Base-by-base conservation (phyloP, 2,113 vertebrate species). In the Laticauda colubrina region DNA sequence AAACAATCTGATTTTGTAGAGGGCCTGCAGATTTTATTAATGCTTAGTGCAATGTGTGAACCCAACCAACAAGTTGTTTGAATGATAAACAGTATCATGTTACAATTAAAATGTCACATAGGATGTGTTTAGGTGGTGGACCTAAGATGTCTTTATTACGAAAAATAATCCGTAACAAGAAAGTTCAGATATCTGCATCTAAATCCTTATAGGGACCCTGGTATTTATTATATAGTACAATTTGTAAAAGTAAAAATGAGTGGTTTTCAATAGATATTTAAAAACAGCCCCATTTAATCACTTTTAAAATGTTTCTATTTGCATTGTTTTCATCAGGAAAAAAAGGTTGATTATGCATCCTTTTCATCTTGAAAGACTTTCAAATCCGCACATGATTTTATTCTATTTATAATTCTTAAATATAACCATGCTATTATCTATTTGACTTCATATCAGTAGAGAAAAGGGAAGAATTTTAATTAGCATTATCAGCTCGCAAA, bases 361-460 rank as follows among this genome's bases (percentile, higher is more conserved):
- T 15, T 14, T 81, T 9, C 6, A 61, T 29, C 26, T 61, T 15
- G 34, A 94, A 64, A 94, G 81, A 90, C 4, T 56, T 93, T 93
- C 26, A 89, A 91, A 92, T 14, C 23, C 55, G 2, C 94, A 53
- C 29, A 21, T 90, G 3, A 51, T 88, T 88, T 88, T 92, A 14
- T 0, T 69, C 56, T 64, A 55, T 91, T 92, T 53, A 64, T 91
- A 94, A 94, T 86, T 20, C 55, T 94, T 94, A 93, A 88, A 94
- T 56, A 86, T 11, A 9, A 1, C 18, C 89, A 89, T 92, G 23
- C 14, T 85, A 0, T 57, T 94, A 93, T 69, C 15, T 4, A 61
- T 91, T 93, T 94, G 54, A 90, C 89, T 94, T 92, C 90, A 69
- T 14, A 89, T 43, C 29, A 91, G 75, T 11, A 88, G 92, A 93